Percentiles rank a stretch among this genome's conserved stretches.
phyloP scores from a whole-genome alignment of 2,113 vertebrate genomes.

The Azemiops feae region DNA sequence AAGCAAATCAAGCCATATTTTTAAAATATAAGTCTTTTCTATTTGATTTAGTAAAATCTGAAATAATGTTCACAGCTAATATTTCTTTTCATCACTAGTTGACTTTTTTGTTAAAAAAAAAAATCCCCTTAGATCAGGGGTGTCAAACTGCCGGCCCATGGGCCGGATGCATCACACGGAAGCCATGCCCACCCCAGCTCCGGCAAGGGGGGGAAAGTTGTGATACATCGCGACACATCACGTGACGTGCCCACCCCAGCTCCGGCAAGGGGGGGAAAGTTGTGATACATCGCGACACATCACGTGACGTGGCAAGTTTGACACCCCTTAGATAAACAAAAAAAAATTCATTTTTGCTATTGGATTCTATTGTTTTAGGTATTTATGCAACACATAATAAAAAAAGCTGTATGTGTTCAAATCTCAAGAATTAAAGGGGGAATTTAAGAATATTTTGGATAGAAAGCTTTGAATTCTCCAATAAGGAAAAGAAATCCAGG shows the following conservation, averaged over 20 bases:
- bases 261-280: no score
- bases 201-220: no score
- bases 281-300: no score
- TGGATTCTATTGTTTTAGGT: neutral
- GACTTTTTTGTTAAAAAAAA: neutral
- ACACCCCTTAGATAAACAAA: neutral
- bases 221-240: no score
- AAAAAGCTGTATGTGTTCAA: neutral
- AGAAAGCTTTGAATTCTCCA: neutral
- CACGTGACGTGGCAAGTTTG: no score
- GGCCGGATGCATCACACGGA: no score
- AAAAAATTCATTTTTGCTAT: neutral
- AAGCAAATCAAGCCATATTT: neutral
- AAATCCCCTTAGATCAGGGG: neutral
- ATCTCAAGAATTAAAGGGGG: neutral
- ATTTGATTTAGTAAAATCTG: neutral
- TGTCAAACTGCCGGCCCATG: no score
- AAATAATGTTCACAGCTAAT: neutral
- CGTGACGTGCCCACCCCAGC: no score
- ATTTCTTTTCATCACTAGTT: neutral
- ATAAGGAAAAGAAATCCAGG: neutral
- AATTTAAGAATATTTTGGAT: neutral
- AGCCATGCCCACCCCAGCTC: no score
- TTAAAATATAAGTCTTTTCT: neutral
- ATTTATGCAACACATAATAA: neutral